Base-by-base conservation (phyloP, 64 coral and sea anemone genomes). In the Trachythela sp. region DNA sequence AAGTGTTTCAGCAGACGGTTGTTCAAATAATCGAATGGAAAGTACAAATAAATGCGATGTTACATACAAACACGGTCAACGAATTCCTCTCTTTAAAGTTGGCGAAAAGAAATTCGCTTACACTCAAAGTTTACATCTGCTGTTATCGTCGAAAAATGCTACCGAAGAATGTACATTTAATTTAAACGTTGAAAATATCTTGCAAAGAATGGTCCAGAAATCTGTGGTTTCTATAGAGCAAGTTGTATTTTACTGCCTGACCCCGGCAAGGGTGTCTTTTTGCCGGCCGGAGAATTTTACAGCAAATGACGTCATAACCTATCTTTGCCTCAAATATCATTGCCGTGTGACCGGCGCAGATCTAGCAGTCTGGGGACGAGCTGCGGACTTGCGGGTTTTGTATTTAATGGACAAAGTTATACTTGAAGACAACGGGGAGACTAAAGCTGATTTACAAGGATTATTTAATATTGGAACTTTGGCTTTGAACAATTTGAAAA, bases 281-380 rank as follows among this genome's bases (percentile, higher is more conserved):
- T 45, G 42, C 34, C 89, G 89, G 31, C 84, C 88, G 39, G 70
- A 41, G 67, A 87, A 87, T 13, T 64, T 86, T 11, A 89, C 50
- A 30, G 64, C 48, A 26, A 93, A 93, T 77, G 86, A 93, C 59
- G 48, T 52, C 17, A 87, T 93, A 32, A 86, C 24, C 1, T 93
- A 90, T 36, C 11, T 90, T 14, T 32, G 85, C 15, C 18, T 90
- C 1, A 48, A 2, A 54, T 32, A 54, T 58, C 87, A 58, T 0
- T 93, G 92, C 40, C 49, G 88, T 29, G 4, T 93, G 41, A 70
- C 88, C 31, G 31, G 40, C 0, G 37, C 34, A 10, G 71, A 89
- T 51, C 60, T 89, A 34, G 70, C 43, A 51, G 88, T 64, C 49
- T 89, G 88, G 88, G 88, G 88, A 49, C 33, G 54, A 36, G 48